Evolutionary conservation across 2,888 invertebrate genomes (phyloP), one percentile per base, ranked within the genome.

Genomic region (Amphipoea lucens): DNA sequence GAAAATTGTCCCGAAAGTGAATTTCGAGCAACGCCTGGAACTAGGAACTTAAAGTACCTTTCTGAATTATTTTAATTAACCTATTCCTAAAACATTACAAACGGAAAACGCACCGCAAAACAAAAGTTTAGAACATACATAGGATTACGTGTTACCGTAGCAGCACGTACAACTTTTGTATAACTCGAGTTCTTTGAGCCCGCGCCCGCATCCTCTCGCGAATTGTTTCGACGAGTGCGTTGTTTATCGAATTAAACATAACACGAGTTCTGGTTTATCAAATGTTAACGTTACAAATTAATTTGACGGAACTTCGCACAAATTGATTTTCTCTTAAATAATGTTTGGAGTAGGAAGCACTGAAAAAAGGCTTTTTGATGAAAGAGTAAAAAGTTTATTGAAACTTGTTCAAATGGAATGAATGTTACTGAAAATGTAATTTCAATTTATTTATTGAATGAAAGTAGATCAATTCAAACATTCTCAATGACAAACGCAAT

Each of bases 211-310:
- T 89, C 77, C 79, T 68, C 81, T 54, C 70, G n/a, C 72, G 68
- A 69, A 86, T 83, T 85, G 81, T 89, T 89, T 74, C 65, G 73
- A 68, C 62, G 79, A 81, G 72, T 80, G 71, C 67, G 23, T 83
- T 89, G 81, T 88, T 88, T 79, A 80, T 76, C 77, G 70, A 88
- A 86, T 80, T 82, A 83, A 78, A 86, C 66, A 75, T 78, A 81
- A 76, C 67, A 83, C 76, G 69, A 65, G 69, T 73, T 74, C 14
- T 69, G 70, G 48, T 62, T 71, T 29, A 76, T 54, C 57, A 57
- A 76, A 78, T 42, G 40, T 48, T 71, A 71, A 48, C 51, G 40
- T 83, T 57, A 17, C 57, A 4, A 57, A 63, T 72, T 68, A 40
- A 17, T 66, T 57, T 42, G 12, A 84, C 1, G 29, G 48, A 60